phyloP scores from a whole-genome alignment of 2,888 invertebrate genomes.

The Epinotia bilunana region DNA sequence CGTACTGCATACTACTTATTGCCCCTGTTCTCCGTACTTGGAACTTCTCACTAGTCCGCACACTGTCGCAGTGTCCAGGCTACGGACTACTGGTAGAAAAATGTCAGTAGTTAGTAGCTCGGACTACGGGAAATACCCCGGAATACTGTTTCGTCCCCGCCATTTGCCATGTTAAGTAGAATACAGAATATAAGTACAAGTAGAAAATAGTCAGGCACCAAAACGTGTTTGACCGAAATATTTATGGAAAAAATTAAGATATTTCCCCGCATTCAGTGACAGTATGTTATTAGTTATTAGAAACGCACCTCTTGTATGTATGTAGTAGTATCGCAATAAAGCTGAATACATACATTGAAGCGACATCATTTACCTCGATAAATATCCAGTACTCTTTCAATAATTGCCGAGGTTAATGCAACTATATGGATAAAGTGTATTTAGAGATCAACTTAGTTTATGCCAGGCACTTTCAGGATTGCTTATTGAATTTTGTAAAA shows the following conservation, averaged over 20 bases:
- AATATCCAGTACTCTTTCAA: not conserved
- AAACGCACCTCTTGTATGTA: slow-evolving; percentile 2
- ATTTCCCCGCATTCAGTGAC: not conserved
- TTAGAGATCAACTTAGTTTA: slow-evolving; percentile 13
- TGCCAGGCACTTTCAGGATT: slow-evolving; percentile 16
- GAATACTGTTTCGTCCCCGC: not conserved
- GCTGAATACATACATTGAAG: slow-evolving; percentile 6
- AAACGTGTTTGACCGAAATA: not conserved
- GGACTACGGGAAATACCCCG: not conserved
- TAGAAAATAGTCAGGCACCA: not conserved
- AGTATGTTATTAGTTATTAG: not conserved
- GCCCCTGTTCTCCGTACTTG: not conserved
- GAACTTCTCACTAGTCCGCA: not conserved
- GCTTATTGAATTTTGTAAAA: slow-evolving; percentile 2
- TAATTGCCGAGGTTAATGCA: not conserved
- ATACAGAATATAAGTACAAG: not conserved
- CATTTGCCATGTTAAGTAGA: not conserved
- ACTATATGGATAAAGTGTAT: not conserved
- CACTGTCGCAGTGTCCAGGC: not conserved
- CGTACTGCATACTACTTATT: not conserved
- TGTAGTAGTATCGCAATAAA: not conserved
- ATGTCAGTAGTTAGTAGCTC: not conserved
- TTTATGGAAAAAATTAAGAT: not conserved
- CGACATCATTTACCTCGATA: not conserved
- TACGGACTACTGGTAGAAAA: not conserved